A percentile compares a stretch with the other conserved stretches of the same genome.
These are phyloP conservation scores for Synaphobranchus kaupii DNA, from an alignment of 2,797 vertebrate species.

Conservation along the genomic window DNA sequence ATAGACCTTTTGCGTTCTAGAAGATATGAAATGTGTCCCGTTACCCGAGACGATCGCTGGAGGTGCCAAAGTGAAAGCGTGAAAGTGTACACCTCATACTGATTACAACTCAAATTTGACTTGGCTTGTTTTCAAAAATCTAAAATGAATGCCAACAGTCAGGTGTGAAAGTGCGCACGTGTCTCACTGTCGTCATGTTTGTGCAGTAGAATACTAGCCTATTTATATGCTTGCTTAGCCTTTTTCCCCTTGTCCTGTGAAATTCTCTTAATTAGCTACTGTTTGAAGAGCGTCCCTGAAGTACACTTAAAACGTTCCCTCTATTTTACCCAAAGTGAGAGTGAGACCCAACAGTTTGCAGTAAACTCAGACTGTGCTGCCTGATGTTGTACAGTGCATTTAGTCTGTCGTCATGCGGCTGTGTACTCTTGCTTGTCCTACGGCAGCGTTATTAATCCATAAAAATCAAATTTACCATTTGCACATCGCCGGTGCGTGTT, in stretches of 20 bases:
- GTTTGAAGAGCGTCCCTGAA: neutral
- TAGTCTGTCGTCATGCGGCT: neutral
- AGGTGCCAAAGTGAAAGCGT: neutral
- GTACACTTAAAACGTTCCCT: neutral
- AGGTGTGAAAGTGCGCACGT: neutral
- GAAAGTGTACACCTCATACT: no score
- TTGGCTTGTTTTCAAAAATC: no score
- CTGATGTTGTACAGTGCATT: neutral
- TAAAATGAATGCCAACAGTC: neutral
- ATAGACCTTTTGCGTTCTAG: neutral
- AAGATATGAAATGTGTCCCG: neutral
- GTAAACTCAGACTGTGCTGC: neutral
- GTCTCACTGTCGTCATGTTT: neutral
- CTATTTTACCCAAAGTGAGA: neutral
- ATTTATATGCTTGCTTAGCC: neutral
- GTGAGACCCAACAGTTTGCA: neutral
- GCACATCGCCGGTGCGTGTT: no score
- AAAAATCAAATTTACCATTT: no score
- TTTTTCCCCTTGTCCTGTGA: neutral
- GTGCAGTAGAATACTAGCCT: neutral
- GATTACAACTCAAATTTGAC: neutral
- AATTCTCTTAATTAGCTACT: neutral
- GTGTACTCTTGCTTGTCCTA: no score
- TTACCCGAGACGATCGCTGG: neutral
- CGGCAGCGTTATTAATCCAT: no score